Base-by-base conservation (phyloP, 2,888 invertebrate species). In the Chrysina gloriosa region DNA sequence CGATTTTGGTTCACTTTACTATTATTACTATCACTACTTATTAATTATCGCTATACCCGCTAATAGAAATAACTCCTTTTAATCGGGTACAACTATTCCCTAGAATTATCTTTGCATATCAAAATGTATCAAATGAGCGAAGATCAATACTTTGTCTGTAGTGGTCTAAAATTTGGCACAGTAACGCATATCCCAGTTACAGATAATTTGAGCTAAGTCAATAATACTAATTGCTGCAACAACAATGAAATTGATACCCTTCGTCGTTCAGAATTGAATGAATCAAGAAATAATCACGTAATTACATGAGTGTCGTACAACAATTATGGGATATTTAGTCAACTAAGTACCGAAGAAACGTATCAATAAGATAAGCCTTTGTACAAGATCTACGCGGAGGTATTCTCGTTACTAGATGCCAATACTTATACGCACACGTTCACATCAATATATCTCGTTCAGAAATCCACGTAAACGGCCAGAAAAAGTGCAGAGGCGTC, bases 401-500 rank as follows among this genome's bases (percentile, higher is more conserved):
- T 54, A 54, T 21, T 34, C 11, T 14, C 21, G 34, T 21, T 34
- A 21, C 19, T 5, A 16, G n/a, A 25, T 11, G 36, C 25, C 19
- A 19, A 14, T 42, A 16, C 27, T 19, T 29, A 11, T 6, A 3
- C 50, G 27, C 29, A 52, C 7, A 52, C 31, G 31, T 3, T 31
- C n/a, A 27, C 4, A 29, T 14, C 54, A 42, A 29, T 27, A 54
- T 61, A 27, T 21, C 48, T 67, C 66, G 34, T 34, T 58, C 36
- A 39, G 58, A 67, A 48, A 61, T 67, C 58, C 66, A 67, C 48
- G 27, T 42, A 61, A 52, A 67, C 63, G 42, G 42, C 45, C 54
- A 42, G 47, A 54, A 56, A 50, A 61, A 45, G 48, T 58, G 58
- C 39, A 65, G 69, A 69, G 65, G 69, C 69, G 65, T 65, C 58